Percentiles rank a stretch among this genome's conserved stretches.
Conservation (phyloP, 2,797 vertebrate species). For the Cuculus canorus region DNA sequence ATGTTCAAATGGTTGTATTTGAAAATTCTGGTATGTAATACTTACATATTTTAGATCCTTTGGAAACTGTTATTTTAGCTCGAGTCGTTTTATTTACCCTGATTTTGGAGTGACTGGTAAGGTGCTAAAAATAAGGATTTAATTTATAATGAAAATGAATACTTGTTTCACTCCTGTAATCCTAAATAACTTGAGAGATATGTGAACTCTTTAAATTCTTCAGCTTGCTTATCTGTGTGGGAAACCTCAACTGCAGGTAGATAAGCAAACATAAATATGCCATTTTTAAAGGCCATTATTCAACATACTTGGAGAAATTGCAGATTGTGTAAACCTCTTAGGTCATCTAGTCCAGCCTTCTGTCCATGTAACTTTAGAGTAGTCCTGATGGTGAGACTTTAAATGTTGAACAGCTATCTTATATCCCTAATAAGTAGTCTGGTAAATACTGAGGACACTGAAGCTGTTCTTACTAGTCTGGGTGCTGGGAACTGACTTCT, state of each 20-base stretch:
- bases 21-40: neutral
- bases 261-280: neutral
- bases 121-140: neutral
- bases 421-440: neutral
- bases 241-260: neutral
- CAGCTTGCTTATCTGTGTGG: neutral
- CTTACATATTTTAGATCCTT: neutral
- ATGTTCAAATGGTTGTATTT: neutral
- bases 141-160: neutral
- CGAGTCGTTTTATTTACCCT: neutral
- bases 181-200: neutral
- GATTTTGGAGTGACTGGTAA: neutral
- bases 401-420: neutral
- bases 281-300: neutral
- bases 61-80: neutral
- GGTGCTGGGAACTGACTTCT: neutral
- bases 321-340: neutral
- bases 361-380: neutral
- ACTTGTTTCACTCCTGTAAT: neutral
- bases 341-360: neutral
- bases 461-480: neutral
- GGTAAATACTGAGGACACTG: neutral
- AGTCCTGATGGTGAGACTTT: neutral
- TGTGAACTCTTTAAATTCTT: neutral
- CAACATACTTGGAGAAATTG: neutral